These are phyloP conservation scores for Amphiprion clarkii DNA, from an alignment of 2,797 vertebrate species.

Conservation along the genomic window DNA sequence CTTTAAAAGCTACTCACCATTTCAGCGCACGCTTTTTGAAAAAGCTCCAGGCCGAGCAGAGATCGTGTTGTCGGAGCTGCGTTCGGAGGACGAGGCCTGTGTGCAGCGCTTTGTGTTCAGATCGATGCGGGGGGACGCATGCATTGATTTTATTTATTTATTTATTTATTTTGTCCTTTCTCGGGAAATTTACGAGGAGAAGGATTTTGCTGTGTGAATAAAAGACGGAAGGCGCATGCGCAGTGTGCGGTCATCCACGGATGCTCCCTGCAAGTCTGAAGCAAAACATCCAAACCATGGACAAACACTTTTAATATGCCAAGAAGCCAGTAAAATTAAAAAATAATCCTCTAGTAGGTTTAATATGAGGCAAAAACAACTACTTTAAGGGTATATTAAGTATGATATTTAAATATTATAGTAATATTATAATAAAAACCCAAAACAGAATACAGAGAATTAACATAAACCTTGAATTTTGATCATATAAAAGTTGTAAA, in stretches of 20 bases:
- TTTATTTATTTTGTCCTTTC: slow-evolving; percentile 43
- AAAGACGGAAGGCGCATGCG: slow-evolving; percentile 74
- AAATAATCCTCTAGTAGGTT: too few relatives aligned
- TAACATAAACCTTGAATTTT: too few relatives aligned
- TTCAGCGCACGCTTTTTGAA: slow-evolving; percentile 68
- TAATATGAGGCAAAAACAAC: too few relatives aligned
- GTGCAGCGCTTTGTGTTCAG: slow-evolving; percentile 3
- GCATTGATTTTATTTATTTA: slow-evolving; percentile 26
- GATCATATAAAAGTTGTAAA: background rate
- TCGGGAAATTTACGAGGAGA: slow-evolving; percentile 70
- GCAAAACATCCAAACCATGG: too few relatives aligned
- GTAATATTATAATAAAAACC: too few relatives aligned
- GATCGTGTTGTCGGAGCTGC: slow-evolving; percentile 14
- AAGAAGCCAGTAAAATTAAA: too few relatives aligned
- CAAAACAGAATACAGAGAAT: too few relatives aligned
- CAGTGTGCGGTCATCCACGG: slow-evolving; percentile 35
- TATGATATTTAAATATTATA: background rate
- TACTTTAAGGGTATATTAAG: too few relatives aligned
- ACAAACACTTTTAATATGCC: too few relatives aligned
- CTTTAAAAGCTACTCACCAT: slow-evolving; percentile 81
- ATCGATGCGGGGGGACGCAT: background rate
- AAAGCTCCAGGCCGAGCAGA: slow-evolving; percentile 18
- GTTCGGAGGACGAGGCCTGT: background rate
- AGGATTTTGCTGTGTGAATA: slow-evolving; percentile 55
- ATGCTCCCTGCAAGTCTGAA: slow-evolving; percentile 1